Percentiles rank a stretch among this genome's conserved stretches.
Evolutionary conservation across 1,140 invertebrate genomes (phyloP).

Genomic region (Agrypnia vestita): DNA sequence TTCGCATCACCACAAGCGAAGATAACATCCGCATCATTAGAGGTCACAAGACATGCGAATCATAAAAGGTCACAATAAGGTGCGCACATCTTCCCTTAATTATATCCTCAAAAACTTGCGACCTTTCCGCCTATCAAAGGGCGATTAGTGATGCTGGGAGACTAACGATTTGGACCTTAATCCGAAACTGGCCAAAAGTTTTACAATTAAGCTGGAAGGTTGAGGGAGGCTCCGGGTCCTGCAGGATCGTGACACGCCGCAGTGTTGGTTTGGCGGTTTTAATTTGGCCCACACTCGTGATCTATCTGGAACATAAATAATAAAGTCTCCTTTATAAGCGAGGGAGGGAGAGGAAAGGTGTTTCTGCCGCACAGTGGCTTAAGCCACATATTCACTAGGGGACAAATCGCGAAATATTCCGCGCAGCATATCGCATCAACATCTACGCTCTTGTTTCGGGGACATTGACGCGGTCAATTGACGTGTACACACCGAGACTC

Average conservation of each 20-base stretch:
- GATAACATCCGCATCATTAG: too few species aligned
- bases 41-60: too few species aligned
- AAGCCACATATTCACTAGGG: too few species aligned
- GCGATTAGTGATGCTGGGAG: constrained; percentile 58
- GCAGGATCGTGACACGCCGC: constrained; percentile 19
- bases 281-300: constrained; percentile 24
- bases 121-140: constrained; percentile 56
- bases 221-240: constrained; percentile 37
- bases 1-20: too few species aligned
- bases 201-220: constrained; percentile 56
- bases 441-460: too few species aligned
- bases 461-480: too few species aligned
- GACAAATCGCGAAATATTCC: too few species aligned
- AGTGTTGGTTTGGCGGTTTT: constrained; percentile 40
- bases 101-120: constrained; percentile 57
- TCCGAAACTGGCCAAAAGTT: constrained; percentile 59
- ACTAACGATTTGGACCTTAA: constrained; percentile 61
- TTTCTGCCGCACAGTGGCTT: too few species aligned
- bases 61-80: neutral
- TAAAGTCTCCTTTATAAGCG: constrained; percentile 26
- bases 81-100: constrained; percentile 49
- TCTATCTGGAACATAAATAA: neutral
- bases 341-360: too few species aligned
- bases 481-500: too few species aligned
- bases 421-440: too few species aligned